Conservation (phyloP, 2,797 vertebrate genomes). For the Oreochromis grahami region DNA sequence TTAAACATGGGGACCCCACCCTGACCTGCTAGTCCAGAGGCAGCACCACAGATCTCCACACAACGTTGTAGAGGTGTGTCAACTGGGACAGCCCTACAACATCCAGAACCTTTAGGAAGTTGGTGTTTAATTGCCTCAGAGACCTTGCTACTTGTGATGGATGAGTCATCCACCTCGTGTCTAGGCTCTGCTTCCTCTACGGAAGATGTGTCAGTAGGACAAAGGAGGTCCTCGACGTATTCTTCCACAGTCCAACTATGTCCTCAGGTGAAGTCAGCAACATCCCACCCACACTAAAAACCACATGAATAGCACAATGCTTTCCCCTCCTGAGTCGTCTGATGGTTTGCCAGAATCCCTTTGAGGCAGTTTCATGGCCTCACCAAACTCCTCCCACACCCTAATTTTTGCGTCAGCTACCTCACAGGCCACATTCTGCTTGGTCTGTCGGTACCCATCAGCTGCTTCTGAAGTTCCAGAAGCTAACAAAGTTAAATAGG, state of each 20-base stretch:
- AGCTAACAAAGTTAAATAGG: neutral
- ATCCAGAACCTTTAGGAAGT: neutral
- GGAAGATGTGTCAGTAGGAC: neutral
- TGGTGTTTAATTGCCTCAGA: neutral
- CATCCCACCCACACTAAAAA: neutral
- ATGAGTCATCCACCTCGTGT: neutral
- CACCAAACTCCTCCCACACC: neutral
- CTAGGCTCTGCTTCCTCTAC: neutral
- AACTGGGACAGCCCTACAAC: neutral
- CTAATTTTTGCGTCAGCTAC: neutral
- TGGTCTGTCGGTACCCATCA: neutral
- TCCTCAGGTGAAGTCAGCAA: neutral
- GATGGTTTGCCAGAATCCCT: neutral
- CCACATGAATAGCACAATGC: neutral
- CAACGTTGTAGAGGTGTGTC: neutral
- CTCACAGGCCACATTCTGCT: neutral
- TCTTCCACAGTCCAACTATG: neutral
- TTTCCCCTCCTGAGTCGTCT: neutral
- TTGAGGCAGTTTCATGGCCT: neutral
- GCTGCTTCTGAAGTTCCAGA: neutral
- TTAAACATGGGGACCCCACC: neutral
- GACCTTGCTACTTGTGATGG: neutral
- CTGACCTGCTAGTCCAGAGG: neutral
- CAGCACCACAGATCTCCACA: neutral
- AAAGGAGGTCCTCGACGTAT: neutral